These are phyloP conservation scores for Cervus canadensis DNA, from an alignment of 2,113 vertebrate species.

Conservation along the genomic window DNA sequence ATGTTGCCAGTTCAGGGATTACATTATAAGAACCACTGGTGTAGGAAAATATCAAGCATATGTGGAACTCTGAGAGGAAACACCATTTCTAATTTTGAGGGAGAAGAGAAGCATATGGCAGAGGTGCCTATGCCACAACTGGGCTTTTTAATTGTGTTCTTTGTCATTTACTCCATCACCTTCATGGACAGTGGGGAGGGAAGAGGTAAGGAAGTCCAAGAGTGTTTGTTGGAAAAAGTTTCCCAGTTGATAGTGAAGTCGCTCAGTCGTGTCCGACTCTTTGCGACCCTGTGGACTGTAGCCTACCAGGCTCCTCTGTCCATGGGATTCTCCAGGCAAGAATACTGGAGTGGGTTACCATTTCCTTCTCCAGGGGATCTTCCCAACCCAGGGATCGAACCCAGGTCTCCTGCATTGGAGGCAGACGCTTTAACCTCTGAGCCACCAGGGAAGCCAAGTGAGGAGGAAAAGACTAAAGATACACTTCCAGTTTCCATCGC, in stretches of 20 bases:
- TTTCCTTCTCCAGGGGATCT: too few relatives aligned
- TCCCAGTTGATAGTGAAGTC: not conserved
- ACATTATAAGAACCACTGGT: not conserved
- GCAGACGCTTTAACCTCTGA: too few relatives aligned
- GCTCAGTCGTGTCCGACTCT: too few relatives aligned
- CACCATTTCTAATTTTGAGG: not conserved
- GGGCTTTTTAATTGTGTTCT: not conserved
- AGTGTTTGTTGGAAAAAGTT: not conserved
- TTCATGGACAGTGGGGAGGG: not conserved
- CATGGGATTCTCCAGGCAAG: too few relatives aligned
- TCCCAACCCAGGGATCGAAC: too few relatives aligned
- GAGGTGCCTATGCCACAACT: rapidly evolving
- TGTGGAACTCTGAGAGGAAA: not conserved
- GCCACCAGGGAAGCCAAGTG: too few relatives aligned
- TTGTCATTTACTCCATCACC: too few relatives aligned
- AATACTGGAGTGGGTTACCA: too few relatives aligned
- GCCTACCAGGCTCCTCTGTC: too few relatives aligned
- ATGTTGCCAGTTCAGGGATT: not conserved
- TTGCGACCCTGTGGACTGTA: too few relatives aligned
- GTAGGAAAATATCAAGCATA: not conserved
- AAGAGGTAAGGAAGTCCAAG: not conserved
- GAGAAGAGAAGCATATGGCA: not conserved
- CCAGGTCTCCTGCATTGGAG: too few relatives aligned
- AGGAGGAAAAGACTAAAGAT: not conserved
- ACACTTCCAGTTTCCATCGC: not conserved